A percentile compares a stretch with the other conserved stretches of the same genome.
Evolutionary conservation across 23 tunicate genomes (phyloP).

Genomic region (Halocynthia roretzi): DNA sequence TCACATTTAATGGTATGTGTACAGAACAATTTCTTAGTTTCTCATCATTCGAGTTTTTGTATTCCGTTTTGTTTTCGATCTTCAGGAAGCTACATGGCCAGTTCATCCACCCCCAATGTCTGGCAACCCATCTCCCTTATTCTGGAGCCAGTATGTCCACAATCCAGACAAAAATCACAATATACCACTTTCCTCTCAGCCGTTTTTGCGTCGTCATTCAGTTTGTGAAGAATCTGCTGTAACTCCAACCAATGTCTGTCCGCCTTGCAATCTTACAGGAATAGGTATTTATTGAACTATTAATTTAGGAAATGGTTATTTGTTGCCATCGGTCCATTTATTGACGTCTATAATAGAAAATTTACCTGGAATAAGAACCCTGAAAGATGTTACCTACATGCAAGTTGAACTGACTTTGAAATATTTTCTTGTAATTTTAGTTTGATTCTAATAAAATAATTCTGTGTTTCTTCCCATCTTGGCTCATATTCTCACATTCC

Average conservation of each 20-base stretch:
- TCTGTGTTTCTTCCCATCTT: background rate
- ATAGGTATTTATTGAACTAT: constrained; percentile 4
- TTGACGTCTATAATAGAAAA: too few species aligned
- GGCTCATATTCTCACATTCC: background rate
- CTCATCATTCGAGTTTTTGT: background rate
- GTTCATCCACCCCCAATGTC: background rate
- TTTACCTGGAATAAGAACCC: too few species aligned
- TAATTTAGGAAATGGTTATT: background rate
- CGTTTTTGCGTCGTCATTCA: constrained; percentile 17
- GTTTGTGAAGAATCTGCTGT: constrained; percentile 11
- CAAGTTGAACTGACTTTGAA: background rate
- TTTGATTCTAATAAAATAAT: background rate
- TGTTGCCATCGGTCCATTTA: too few species aligned
- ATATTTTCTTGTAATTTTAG: background rate
- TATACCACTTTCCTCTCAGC: background rate
- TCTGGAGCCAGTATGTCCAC: constrained; percentile 15
- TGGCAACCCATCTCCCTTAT: constrained; percentile 8
- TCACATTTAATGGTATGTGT: constrained; percentile 3
- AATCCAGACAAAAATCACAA: constrained; percentile 4
- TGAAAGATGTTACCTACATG: background rate
- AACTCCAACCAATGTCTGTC: constrained; percentile 29
- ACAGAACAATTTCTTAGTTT: background rate
- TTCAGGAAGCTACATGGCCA: constrained; percentile 18
- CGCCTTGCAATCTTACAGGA: constrained; percentile 24
- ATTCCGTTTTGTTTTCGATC: background rate